phyloP scores from a whole-genome alignment of 1,140 invertebrate species.

The Aphelinus atriplicis region DNA sequence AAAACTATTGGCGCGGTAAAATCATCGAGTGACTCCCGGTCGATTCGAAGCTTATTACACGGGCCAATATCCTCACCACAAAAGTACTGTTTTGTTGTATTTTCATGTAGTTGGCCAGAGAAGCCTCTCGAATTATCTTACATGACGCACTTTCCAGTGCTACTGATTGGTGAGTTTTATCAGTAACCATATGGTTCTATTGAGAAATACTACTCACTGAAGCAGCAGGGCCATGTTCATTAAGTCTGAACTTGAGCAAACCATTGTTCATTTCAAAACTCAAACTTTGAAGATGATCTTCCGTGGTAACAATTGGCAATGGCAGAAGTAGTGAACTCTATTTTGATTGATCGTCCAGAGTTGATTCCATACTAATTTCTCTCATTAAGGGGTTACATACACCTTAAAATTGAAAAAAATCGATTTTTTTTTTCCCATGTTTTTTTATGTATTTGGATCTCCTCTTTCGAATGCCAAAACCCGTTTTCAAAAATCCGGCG shows the following conservation, averaged over 20 bases:
- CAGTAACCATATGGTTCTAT: conserved; percentile 25
- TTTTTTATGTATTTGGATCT: too few species aligned
- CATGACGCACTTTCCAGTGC: conserved; percentile 58
- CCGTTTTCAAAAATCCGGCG: too few species aligned
- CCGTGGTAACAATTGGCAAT: conserved; percentile 3
- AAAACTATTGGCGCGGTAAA: too few species aligned
- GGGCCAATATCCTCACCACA: conserved; percentile 35
- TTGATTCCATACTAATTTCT: background rate
- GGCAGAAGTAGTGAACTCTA: background rate
- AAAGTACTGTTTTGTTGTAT: conserved; percentile 48
- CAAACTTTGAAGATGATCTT: conserved; percentile 44
- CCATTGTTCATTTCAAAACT: conserved; percentile 42
- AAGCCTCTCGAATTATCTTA: conserved; percentile 44
- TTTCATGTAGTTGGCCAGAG: conserved; percentile 47
- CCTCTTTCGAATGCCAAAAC: too few species aligned
- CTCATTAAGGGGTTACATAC: too few species aligned
- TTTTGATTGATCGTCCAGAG: background rate
- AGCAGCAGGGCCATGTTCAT: conserved; percentile 37
- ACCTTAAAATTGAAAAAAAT: too few species aligned
- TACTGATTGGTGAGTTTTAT: conserved; percentile 60
- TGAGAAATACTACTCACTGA: conserved; percentile 24
- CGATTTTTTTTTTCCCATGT: too few species aligned
- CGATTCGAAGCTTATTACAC: too few species aligned
- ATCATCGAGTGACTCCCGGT: too few species aligned
- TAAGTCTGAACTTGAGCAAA: conserved; percentile 49